phyloP scores from a whole-genome alignment of 2,888 invertebrate species.

The Ceraclea dissimilis region DNA sequence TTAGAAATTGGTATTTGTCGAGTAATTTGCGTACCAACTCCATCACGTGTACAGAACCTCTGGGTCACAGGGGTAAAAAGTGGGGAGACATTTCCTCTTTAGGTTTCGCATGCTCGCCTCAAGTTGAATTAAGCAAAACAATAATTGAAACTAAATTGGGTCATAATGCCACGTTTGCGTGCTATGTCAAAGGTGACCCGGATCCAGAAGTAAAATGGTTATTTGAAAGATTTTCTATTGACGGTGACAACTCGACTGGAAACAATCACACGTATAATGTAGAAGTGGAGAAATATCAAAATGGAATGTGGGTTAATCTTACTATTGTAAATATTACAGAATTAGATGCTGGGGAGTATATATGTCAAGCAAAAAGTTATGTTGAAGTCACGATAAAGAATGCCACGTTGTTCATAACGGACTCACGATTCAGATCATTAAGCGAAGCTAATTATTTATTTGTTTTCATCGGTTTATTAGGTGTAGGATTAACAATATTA shows the following conservation, averaged over 20 bases:
- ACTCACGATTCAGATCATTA: conserved; percentile 9
- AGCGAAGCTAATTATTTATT: conserved; percentile 28
- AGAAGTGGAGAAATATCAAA: conserved; percentile 23
- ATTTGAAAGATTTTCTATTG: conserved; percentile 62
- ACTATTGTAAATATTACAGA: conserved; percentile 77
- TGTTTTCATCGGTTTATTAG: conserved; percentile 59
- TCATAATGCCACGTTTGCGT: conserved; percentile 73
- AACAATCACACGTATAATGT: conserved; percentile 25
- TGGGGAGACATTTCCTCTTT: conserved; percentile 72
- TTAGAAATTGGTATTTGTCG: conserved; percentile 75
- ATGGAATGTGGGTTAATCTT: conserved; percentile 64
- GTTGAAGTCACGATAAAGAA: conserved; percentile 55
- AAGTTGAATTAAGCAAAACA: conserved; percentile 56
- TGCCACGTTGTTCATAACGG: conserved; percentile 40
- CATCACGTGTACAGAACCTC: conserved; percentile 66
- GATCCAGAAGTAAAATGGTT: conserved; percentile 78
- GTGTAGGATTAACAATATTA: conserved; percentile 62
- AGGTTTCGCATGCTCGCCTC: conserved; percentile 78
- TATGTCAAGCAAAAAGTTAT: conserved; percentile 68
- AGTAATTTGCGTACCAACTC: conserved; percentile 71
- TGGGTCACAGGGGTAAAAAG: conserved; percentile 56
- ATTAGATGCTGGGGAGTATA: conserved; percentile 76
- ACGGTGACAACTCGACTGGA: conserved; percentile 46
- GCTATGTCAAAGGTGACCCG: conserved; percentile 75
- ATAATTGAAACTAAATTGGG: conserved; percentile 70